Evolutionary conservation across 2,888 invertebrate species (phyloP).

Genomic region (Eupithecia exiguata): DNA sequence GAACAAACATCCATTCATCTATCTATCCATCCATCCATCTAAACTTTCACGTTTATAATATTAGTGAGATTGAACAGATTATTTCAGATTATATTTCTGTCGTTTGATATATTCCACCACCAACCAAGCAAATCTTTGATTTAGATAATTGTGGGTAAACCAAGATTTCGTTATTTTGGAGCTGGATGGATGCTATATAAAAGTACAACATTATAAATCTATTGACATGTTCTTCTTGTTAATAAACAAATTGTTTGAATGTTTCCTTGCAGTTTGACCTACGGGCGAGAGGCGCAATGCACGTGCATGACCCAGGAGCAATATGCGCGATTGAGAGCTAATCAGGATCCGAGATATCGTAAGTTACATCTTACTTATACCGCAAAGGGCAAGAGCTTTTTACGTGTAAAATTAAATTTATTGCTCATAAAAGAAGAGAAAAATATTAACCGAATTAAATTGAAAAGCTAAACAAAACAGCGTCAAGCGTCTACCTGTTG

Average conservation of each 20-base stretch:
- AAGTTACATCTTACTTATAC: conserved; percentile 53
- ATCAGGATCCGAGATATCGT: conserved; percentile 92
- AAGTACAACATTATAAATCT: not conserved
- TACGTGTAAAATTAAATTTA: not conserved
- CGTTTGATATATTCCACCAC: too few relatives aligned
- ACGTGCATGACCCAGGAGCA: conserved; percentile 98
- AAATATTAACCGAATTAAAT: not conserved
- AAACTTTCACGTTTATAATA: too few relatives aligned
- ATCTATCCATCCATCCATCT: too few relatives aligned
- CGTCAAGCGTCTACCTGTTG: too few relatives aligned
- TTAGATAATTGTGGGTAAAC: not conserved
- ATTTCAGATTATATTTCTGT: not conserved
- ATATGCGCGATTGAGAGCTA: conserved; percentile 90
- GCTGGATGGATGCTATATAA: not conserved
- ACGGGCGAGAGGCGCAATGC: conserved; percentile 93
- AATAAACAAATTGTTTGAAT: not conserved
- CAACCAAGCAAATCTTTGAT: too few relatives aligned
- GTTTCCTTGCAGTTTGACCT: conserved; percentile 62
- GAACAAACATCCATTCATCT: too few relatives aligned
- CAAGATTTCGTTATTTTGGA: not conserved
- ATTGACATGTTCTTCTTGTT: not conserved
- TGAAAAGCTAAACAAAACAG: not conserved
- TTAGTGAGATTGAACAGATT: too few relatives aligned
- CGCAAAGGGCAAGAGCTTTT: not conserved
- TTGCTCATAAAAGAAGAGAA: not conserved